Percentiles rank a stretch among this genome's conserved stretches.
These are phyloP conservation scores for Emydura subglobosa DNA, from an alignment of 2,113 vertebrate genomes.

Conservation along the genomic window DNA sequence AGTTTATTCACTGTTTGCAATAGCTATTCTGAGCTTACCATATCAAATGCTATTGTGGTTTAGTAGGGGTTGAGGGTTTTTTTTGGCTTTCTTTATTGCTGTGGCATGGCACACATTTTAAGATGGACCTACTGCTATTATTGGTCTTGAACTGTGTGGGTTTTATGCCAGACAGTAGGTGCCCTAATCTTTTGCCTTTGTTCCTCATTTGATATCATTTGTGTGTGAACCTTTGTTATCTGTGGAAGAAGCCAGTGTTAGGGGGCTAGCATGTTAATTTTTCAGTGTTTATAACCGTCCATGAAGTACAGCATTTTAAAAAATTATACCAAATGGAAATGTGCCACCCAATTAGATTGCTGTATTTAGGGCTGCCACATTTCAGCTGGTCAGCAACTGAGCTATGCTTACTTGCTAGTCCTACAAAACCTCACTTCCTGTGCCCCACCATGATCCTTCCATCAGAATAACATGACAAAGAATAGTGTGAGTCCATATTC, in stretches of 20 bases:
- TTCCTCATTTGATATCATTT: neutral
- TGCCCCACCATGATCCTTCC: neutral
- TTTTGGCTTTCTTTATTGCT: neutral
- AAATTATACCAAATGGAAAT: neutral
- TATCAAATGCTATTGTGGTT: neutral
- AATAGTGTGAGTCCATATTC: neutral
- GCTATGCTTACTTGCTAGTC: neutral
- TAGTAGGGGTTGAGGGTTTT: neutral
- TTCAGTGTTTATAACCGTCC: neutral
- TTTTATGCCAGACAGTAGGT: neutral
- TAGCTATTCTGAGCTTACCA: neutral
- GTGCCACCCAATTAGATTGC: neutral
- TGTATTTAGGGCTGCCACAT: neutral
- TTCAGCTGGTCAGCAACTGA: neutral
- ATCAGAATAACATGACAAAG: neutral
- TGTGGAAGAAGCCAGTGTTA: neutral
- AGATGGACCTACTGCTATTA: neutral
- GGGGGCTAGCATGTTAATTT: neutral
- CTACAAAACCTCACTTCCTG: neutral
- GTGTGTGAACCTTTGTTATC: neutral
- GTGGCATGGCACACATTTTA: fast-evolving
- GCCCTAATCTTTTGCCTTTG: neutral
- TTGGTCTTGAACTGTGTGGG: neutral
- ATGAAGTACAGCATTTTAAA: neutral
- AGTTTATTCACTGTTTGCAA: neutral